Evolutionary conservation across 2,113 vertebrate genomes (phyloP).

Genomic region (Protobothrops mucrosquamatus): DNA sequence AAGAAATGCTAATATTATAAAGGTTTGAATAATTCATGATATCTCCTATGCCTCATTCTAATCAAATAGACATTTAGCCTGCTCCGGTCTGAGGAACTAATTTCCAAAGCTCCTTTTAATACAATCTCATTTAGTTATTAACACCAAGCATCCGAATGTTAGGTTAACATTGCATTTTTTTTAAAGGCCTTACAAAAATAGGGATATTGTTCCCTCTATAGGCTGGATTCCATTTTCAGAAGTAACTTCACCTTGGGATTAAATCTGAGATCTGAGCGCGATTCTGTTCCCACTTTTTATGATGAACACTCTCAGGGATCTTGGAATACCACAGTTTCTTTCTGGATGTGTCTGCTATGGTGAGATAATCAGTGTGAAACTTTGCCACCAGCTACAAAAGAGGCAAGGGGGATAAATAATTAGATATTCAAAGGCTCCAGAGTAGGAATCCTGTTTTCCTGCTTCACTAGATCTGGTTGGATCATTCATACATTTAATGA

Average conservation of each 20-base stretch:
- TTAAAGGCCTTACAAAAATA: background rate
- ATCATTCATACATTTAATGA: background rate
- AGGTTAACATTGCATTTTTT: background rate
- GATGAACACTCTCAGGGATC: background rate
- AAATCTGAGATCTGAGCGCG: too few species aligned
- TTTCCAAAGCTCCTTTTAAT: slow-evolving; percentile 6
- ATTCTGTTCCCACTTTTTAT: background rate
- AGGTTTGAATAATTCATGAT: background rate
- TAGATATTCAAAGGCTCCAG: background rate
- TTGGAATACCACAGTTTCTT: background rate
- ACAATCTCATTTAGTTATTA: slow-evolving; percentile 12
- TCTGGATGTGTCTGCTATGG: background rate
- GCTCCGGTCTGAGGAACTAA: background rate
- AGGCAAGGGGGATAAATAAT: background rate
- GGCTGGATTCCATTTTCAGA: background rate
- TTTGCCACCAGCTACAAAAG: background rate
- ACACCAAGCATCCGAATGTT: background rate
- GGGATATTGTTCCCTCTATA: slow-evolving; percentile 18
- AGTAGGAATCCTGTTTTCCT: background rate
- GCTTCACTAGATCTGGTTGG: background rate
- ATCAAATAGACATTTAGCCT: background rate
- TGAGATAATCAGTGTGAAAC: background rate
- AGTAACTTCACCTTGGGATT: background rate
- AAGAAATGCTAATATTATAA: background rate
- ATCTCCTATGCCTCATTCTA: background rate